These are phyloP conservation scores for Drosophila grimshawi DNA, from an alignment of 1,140 invertebrate species.

Conservation along the genomic window DNA sequence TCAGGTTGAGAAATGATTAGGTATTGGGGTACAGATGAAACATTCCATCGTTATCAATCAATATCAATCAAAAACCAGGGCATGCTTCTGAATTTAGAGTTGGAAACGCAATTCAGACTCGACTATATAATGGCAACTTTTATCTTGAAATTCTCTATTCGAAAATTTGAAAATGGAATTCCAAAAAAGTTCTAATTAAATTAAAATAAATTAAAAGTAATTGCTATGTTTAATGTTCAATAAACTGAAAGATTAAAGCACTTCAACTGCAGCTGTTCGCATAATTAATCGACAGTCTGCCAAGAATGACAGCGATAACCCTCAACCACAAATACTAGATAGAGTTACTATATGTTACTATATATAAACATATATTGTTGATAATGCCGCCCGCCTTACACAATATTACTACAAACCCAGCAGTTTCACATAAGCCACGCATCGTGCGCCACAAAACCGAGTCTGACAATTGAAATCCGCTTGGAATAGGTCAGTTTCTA, in stretches of 20 bases:
- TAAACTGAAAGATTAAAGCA: not conserved
- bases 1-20: too few species aligned
- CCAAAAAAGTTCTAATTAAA: too few species aligned
- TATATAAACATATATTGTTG: not conserved
- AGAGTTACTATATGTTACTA: slow-evolving; percentile 6
- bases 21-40: too few species aligned
- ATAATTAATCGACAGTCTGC: slow-evolving; percentile 11
- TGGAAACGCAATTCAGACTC: too few species aligned
- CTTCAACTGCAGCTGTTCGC: slow-evolving; percentile 3
- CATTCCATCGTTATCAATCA: not conserved
- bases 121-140: too few species aligned
- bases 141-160: too few species aligned
- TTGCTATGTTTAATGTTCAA: not conserved
- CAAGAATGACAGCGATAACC: slow-evolving; percentile 10
- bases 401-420: slow-evolving; percentile 33
- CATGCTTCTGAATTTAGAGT: too few species aligned
- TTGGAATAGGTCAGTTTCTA: slow-evolving; percentile 76
- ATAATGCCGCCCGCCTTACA: slow-evolving; percentile 9
- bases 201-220: not conserved
- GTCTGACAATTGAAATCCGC: slow-evolving; percentile 64
- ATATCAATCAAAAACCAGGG: not conserved
- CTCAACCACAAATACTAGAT: not conserved
- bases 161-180: too few species aligned
- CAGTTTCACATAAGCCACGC: slow-evolving; percentile 21
- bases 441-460: slow-evolving; percentile 8